Conservation (phyloP, 2,113 vertebrate genomes). For the Vimba vimba region DNA sequence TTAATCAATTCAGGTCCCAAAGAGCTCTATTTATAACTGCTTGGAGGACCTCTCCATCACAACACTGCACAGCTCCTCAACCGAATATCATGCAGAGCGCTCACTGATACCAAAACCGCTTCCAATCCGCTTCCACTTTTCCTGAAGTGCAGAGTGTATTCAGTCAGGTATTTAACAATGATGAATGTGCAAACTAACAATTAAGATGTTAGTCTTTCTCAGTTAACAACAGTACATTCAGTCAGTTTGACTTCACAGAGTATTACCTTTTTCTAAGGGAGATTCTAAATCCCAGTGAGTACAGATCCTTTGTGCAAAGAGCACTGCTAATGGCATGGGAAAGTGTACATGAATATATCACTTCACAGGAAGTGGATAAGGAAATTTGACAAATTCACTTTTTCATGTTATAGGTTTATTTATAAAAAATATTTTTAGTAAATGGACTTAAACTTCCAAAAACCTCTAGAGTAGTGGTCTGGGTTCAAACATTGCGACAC, state of each 20-base stretch:
- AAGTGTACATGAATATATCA: no score
- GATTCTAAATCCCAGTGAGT: no score
- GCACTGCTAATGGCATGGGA: no score
- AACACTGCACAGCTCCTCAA: conserved; percentile 5
- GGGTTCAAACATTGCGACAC: no score
- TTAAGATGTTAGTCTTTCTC: neutral
- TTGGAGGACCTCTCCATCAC: conserved; percentile 15
- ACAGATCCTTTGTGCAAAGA: no score
- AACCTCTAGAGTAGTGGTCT: no score
- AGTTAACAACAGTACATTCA: neutral
- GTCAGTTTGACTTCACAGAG: neutral
- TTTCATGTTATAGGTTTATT: no score
- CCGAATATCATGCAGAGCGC: neutral
- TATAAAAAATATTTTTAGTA: no score
- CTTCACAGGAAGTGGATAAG: no score
- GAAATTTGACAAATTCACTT: no score
- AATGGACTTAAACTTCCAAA: no score
- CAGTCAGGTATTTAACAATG: neutral
- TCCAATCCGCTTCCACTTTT: neutral
- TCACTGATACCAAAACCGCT: neutral
- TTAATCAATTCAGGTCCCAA: conserved; percentile 73
- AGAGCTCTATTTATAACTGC: conserved; percentile 67
- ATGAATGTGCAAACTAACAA: neutral
- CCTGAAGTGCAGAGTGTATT: neutral
- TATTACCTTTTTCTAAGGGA: neutral